phyloP scores from a whole-genome alignment of 2,797 vertebrate genomes.

The Nothura maculosa region DNA sequence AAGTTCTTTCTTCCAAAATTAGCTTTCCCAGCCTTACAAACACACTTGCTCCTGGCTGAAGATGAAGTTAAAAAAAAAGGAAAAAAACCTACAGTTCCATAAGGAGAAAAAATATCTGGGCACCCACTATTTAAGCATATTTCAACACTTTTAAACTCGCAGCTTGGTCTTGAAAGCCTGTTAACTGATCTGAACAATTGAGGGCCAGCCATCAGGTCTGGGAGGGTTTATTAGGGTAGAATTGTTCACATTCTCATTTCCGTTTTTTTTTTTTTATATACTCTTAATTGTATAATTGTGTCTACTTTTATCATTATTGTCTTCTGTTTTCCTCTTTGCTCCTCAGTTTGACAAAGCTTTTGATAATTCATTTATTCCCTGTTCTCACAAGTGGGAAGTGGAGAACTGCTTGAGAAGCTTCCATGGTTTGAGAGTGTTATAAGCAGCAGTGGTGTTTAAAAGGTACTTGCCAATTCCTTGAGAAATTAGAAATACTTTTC shows the following conservation, averaged over 20 bases:
- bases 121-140: slow-evolving; percentile 10
- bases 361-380: neutral
- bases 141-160: neutral
- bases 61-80: neutral
- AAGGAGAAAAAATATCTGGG: neutral
- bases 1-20: neutral
- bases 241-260: neutral
- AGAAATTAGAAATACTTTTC: neutral
- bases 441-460: neutral
- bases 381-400: neutral
- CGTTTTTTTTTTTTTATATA: neutral
- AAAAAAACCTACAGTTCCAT: neutral
- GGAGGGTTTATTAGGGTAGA: neutral
- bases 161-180: neutral
- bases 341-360: neutral
- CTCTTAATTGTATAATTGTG: neutral
- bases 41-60: neutral
- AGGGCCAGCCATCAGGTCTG: neutral
- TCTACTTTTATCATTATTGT: neutral
- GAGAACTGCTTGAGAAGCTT: neutral
- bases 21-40: neutral
- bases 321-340: neutral
- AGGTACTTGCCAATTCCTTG: neutral
- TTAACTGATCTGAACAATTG: slow-evolving; percentile 1
- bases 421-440: neutral